Evolutionary conservation across 2,888 invertebrate species (phyloP).

Genomic region (Drosophila sordidula): DNA sequence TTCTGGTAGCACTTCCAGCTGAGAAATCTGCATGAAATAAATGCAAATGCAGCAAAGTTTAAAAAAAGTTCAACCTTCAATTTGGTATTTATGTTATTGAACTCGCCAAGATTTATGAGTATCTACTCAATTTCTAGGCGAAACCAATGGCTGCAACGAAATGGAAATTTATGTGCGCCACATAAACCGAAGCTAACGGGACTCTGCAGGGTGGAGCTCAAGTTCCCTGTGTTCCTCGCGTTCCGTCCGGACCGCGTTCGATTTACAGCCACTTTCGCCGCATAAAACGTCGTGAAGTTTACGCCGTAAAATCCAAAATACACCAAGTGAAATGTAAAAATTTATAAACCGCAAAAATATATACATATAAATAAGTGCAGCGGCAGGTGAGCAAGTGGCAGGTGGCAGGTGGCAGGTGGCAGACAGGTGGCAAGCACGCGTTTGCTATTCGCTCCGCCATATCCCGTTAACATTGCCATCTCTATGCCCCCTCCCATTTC

Average conservation of each 20-base stretch:
- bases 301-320: slow-evolving; percentile 57
- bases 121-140: slow-evolving; percentile 77
- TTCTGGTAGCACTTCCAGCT: slow-evolving; percentile 28
- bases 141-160: slow-evolving; percentile 76
- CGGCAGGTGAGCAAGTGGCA: slow-evolving; percentile 32
- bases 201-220: slow-evolving; percentile 31
- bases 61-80: slow-evolving; percentile 59
- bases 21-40: slow-evolving; percentile 41
- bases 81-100: slow-evolving; percentile 78
- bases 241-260: slow-evolving; percentile 22
- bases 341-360: slow-evolving; percentile 77
- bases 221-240: background rate
- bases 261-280: slow-evolving; percentile 75
- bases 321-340: slow-evolving; percentile 70
- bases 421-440: slow-evolving; percentile 43
- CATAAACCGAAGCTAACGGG: slow-evolving; percentile 50
- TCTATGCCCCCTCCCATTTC: background rate
- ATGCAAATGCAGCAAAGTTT: slow-evolving; percentile 53
- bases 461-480: slow-evolving; percentile 9
- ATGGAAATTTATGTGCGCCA: slow-evolving; percentile 75
- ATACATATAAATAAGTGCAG: slow-evolving; percentile 63
- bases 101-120: slow-evolving; percentile 74
- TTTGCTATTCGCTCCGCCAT: slow-evolving; percentile 13
- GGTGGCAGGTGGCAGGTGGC: slow-evolving; percentile 48
- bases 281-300: slow-evolving; percentile 76